Percentiles rank a stretch among this genome's conserved stretches.
phyloP scores from a whole-genome alignment of 1,140 invertebrate species.

The Teleogryllus occipitalis region DNA sequence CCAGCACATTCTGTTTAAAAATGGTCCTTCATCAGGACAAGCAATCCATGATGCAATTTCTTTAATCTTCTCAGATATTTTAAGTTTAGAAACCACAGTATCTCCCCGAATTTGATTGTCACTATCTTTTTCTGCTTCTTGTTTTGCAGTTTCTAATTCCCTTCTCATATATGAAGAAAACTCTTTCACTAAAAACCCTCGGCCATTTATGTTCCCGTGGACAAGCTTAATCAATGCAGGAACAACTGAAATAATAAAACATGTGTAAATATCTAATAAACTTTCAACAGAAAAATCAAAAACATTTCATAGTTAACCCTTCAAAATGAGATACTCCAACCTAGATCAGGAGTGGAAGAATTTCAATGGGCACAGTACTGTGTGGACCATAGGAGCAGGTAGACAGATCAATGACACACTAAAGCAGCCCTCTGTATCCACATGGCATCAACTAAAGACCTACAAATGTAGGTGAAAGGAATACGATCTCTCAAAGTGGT shows the following conservation, averaged over 20 bases:
- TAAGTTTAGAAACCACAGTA: slow-evolving; percentile 36
- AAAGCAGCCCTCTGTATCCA: too few relatives aligned
- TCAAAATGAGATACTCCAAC: too few relatives aligned
- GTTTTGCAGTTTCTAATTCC: slow-evolving; percentile 26
- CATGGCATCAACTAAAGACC: too few relatives aligned
- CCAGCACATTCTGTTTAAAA: slow-evolving; percentile 56
- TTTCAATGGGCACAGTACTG: too few relatives aligned
- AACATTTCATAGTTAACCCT: too few relatives aligned
- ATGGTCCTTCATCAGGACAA: slow-evolving; percentile 46
- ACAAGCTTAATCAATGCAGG: slow-evolving; percentile 56
- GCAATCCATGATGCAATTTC: slow-evolving; percentile 50
- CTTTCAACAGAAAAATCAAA: too few relatives aligned
- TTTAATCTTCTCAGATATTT: slow-evolving; percentile 45
- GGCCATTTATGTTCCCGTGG: slow-evolving; percentile 55
- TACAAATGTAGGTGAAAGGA: too few relatives aligned
- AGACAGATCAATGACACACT: too few relatives aligned
- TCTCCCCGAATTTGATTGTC: not conserved
- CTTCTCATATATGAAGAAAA: slow-evolving; percentile 50
- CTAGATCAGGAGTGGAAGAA: too few relatives aligned
- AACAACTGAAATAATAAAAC: slow-evolving; percentile 37
- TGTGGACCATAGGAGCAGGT: too few relatives aligned
- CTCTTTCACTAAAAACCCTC: slow-evolving; percentile 51
- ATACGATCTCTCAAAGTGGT: too few relatives aligned
- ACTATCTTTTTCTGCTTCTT: slow-evolving; percentile 19
- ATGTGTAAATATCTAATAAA: too few relatives aligned